These are phyloP conservation scores for Bombylius discolor DNA, from an alignment of 2,888 invertebrate genomes.

Conservation along the genomic window DNA sequence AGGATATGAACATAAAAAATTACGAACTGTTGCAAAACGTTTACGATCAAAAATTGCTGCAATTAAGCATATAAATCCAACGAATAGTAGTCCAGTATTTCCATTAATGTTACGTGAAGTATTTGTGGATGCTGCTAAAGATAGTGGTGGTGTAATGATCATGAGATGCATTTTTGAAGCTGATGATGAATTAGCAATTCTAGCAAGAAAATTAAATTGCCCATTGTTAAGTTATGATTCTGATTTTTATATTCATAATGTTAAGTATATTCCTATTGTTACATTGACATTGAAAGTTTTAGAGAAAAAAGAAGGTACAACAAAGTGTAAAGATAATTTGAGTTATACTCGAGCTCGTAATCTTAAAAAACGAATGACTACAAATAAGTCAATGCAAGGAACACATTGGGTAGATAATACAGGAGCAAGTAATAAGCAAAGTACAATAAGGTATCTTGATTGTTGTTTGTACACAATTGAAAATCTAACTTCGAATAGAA, in stretches of 20 bases:
- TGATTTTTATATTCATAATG: constrained; percentile 83
- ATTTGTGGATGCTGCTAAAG: constrained; percentile 54
- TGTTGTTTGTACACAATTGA: constrained; percentile 64
- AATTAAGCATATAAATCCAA: constrained; percentile 44
- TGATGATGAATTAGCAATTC: constrained; percentile 72
- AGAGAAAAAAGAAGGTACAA: constrained; percentile 15
- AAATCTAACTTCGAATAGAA: constrained; percentile 50
- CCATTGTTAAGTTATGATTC: constrained; percentile 88
- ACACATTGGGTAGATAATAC: background rate
- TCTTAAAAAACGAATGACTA: constrained; percentile 26
- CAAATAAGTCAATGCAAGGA: constrained; percentile 10
- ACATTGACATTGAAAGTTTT: constrained; percentile 44
- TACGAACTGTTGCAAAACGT: constrained; percentile 49
- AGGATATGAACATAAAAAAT: constrained; percentile 56
- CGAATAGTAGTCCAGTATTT: constrained; percentile 48
- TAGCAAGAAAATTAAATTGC: constrained; percentile 64
- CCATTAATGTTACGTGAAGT: constrained; percentile 63
- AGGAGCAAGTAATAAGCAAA: constrained; percentile 2
- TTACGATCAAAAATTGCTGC: constrained; percentile 46
- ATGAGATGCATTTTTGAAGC: constrained; percentile 78
- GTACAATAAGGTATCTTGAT: constrained; percentile 33
- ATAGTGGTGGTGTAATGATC: constrained; percentile 49
- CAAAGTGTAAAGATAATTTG: constrained; percentile 13
- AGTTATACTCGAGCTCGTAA: constrained; percentile 23
- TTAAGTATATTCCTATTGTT: constrained; percentile 65